A percentile compares a stretch with the other conserved stretches of the same genome.
These are phyloP conservation scores for Phasianus colchicus DNA, from an alignment of 2,113 vertebrate genomes.

Conservation along the genomic window DNA sequence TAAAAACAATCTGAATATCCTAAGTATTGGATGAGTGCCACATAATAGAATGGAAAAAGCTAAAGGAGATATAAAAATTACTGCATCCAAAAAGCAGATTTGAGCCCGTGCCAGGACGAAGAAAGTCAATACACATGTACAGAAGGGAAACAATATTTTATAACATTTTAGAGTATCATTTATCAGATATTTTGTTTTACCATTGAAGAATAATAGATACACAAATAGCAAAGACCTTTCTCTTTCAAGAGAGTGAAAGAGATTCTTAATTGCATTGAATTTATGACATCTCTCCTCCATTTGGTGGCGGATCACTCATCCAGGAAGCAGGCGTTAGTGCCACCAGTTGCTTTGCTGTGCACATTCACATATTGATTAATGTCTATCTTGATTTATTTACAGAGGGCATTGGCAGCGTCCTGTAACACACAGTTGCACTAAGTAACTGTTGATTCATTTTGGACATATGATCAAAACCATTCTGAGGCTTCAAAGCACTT, in stretches of 20 bases:
- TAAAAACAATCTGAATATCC: not conserved
- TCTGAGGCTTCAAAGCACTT: constrained; percentile 48
- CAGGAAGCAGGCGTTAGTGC: not conserved
- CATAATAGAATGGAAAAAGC: not conserved
- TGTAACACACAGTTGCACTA: not conserved
- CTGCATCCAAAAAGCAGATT: not conserved
- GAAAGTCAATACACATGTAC: not conserved
- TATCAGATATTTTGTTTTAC: not conserved
- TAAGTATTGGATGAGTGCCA: not conserved
- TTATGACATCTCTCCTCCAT: not conserved
- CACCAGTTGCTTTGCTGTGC: constrained; percentile 27
- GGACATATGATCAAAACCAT: constrained; percentile 26
- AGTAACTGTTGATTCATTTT: constrained; percentile 45
- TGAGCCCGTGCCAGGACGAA: not conserved
- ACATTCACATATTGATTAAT: constrained; percentile 36
- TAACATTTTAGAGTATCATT: not conserved
- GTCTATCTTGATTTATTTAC: constrained; percentile 48
- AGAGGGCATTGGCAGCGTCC: constrained; percentile 27
- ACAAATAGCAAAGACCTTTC: not conserved
- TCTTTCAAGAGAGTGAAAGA: not conserved
- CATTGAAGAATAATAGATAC: not conserved
- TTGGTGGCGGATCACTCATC: not conserved
- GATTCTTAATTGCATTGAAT: not conserved
- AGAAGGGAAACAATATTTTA: not conserved
- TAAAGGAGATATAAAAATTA: not conserved